phyloP scores from a whole-genome alignment of 2,113 vertebrate genomes.

The Aspidoscelis tigris region DNA sequence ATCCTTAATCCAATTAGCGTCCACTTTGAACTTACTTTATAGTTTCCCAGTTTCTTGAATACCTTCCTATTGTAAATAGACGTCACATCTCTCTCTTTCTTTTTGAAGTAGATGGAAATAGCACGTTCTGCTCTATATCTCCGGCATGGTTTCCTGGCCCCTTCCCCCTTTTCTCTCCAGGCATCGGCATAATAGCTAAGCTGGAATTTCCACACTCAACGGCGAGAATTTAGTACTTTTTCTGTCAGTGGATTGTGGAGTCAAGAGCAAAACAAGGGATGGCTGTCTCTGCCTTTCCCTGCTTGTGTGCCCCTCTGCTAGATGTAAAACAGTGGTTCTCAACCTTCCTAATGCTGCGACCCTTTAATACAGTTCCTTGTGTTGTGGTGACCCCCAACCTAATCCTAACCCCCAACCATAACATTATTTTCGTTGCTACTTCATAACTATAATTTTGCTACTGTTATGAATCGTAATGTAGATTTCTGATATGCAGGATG shows the following conservation, averaged over 20 bases:
- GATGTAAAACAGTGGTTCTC: no score
- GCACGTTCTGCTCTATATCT: not conserved
- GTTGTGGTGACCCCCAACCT: no score
- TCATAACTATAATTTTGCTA: no score
- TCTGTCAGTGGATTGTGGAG: not conserved
- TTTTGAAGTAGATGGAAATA: not conserved
- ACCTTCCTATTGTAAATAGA: not conserved
- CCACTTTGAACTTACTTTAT: not conserved
- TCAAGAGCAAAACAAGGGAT: not conserved
- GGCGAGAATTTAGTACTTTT: not conserved
- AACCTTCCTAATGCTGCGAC: no score
- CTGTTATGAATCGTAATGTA: no score
- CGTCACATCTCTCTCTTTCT: not conserved
- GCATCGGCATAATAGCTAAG: not conserved
- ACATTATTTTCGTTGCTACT: no score
- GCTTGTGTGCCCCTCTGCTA: not conserved
- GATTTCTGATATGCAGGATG: no score
- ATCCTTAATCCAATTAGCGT: not conserved
- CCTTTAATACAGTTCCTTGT: no score
- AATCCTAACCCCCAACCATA: no score
- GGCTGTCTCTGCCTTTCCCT: not conserved
- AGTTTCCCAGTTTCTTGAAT: not conserved
- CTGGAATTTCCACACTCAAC: not conserved
- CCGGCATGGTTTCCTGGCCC: not conserved
- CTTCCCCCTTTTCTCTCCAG: not conserved